Base-by-base conservation (phyloP, 2,888 invertebrate genomes). In the Petrolisthes cinctipes region DNA sequence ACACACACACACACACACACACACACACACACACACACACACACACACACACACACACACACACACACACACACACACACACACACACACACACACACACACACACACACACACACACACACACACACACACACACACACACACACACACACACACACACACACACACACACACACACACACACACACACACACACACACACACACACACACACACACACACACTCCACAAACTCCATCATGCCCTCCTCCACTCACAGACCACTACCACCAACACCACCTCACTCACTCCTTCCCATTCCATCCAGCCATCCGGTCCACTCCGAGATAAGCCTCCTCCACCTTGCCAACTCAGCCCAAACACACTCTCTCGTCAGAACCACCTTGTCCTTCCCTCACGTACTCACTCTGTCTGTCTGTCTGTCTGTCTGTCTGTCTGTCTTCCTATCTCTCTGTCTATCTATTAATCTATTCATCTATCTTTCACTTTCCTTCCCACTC, bases 1-100 rank as follows among this genome's bases (percentile, higher is more conserved):
- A 76, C 76, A 76, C 76, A 76, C 76, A 76, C 76, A 76, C 76
- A 76, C 76, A 76, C 76, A 76, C 76, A 76, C 76, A 76, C 76
- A 14, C 76, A 76, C 76, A 76, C 76, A 23, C 76, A 76, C 76
- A 76, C 76, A 76, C 76, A 76, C 76, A 76, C 76, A 76, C 76
- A 76, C 76, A 76, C 76, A 76, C 76, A 76, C 76, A 23, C 76
- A 76, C 76, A 76, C 76, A 76, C 53, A 76, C 53, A 76, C 76
- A 76, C 76, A 76, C 3, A 76, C 76, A 5, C 76, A 76, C 20
- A 23, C 76, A 76, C 76, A 76, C 37, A 76, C 76, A 76, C 53
- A 76, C 53, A 76, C 20, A 76, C 76, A 20, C 76, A 20, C 76
- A 20, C 76, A 76, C 76, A 76, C 76, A 37, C 20, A 37, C 4